Evolutionary conservation across 2,888 invertebrate genomes (phyloP), one percentile per base, ranked within the genome.

Genomic region (Pachycephus smyrnensis): DNA sequence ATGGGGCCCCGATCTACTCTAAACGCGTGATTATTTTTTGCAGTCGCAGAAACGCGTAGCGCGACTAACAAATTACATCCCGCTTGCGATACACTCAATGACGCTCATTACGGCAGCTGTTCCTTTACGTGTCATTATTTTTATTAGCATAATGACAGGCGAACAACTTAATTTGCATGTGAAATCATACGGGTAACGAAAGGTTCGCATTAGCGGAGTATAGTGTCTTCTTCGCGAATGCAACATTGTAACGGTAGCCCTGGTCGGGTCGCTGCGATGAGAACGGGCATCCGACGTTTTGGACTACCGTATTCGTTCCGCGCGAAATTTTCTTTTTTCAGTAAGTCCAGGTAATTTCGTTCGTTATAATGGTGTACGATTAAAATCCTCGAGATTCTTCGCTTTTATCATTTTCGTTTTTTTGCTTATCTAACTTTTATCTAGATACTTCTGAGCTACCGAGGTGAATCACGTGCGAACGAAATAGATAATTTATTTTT

Each of bases 111-210:
- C 31, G 71, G 71, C 71, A 71, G 71, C 71, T 71, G 71, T 71
- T 15, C 11, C 1, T 33, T 71, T 6, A 15, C 71, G 71, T 32
- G 71, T 71, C 71, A 71, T 71, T 71, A 71, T 71, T 71, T 76
- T 37, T 86, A 89, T 89, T 89, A 89, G 88, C 89, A 89, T 89
- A 89, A 89, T 89, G 87, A 88, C 88, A 87, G 87, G 83, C 86
- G 84, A 84, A 88, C 89, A 88, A 88, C 87, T 88, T 87, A 87
- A 89, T 89, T 89, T 89, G 89, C 89, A 89, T 89, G 87, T 84
- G 85, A 88, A 88, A 89, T 89, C 87, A 87, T 85, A 86, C 80
- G 79, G 35, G 68, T 40, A 69, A 69, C 55, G 37, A 31, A 75
- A 75, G 69, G n/a, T 75, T 33, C 37, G 35, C 55, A 23, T 55